phyloP scores from a whole-genome alignment of 2,113 vertebrate genomes.

The Megaceryle torquata region DNA sequence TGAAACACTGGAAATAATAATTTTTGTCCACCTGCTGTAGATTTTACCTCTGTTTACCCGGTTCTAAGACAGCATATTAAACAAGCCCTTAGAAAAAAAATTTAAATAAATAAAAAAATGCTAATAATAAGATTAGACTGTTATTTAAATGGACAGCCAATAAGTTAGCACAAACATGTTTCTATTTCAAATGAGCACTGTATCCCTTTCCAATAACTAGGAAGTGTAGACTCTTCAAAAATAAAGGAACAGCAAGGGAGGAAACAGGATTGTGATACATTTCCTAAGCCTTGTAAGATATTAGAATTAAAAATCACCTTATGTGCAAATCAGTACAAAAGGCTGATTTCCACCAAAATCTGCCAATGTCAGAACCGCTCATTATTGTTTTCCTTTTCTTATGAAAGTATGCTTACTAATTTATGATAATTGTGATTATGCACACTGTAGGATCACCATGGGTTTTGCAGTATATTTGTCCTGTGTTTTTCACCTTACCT shows the following conservation, averaged over 20 bases:
- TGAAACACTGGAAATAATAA: neutral
- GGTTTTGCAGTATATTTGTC: neutral
- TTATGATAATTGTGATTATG: neutral
- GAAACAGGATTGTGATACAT: neutral
- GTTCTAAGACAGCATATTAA: neutral
- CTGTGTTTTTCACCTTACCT: neutral
- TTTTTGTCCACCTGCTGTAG: neutral
- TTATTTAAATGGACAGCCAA: neutral
- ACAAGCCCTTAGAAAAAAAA: neutral
- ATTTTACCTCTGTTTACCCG: neutral
- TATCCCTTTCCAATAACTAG: neutral
- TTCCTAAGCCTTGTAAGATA: neutral
- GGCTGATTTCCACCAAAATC: neutral
- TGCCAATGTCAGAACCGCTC: neutral
- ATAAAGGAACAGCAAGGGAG: neutral
- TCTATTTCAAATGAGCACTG: neutral
- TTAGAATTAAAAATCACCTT: neutral
- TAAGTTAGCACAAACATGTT: neutral
- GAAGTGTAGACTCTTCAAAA: neutral
- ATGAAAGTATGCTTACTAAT: neutral
- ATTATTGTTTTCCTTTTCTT: neutral
- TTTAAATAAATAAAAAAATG: too few species aligned
- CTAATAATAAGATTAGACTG: neutral
- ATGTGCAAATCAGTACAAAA: neutral
- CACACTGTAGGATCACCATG: rapidly evolving